Evolutionary conservation across 2,797 vertebrate genomes (phyloP).

Genomic region (Mormyrus proboscirostris): DNA sequence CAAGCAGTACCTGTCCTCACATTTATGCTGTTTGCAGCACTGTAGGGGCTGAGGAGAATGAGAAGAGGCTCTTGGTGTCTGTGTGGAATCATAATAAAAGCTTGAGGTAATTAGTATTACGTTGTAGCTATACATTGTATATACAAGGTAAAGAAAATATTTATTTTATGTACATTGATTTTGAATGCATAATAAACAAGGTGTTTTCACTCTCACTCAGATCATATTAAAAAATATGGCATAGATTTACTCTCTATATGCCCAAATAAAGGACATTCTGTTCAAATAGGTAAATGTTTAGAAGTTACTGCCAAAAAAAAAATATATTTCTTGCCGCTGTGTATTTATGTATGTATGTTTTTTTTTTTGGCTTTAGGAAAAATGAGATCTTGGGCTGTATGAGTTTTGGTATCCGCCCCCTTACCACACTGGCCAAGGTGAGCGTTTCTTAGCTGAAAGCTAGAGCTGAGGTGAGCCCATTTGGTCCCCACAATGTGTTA

Average conservation of each 20-base stretch:
- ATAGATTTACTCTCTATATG: background rate
- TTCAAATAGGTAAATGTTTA: background rate
- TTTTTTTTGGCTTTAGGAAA: constrained; percentile 36
- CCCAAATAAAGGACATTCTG: background rate
- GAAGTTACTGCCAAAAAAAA: background rate
- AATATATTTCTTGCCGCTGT: background rate
- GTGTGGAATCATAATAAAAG: constrained; percentile 43
- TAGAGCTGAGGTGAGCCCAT: background rate
- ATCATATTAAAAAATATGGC: background rate
- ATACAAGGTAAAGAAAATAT: background rate
- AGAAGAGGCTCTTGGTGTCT: constrained; percentile 49
- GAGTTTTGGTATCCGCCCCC: constrained; percentile 69
- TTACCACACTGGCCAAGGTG: constrained; percentile 68
- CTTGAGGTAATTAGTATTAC: constrained; percentile 31
- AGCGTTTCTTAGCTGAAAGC: constrained; percentile 15
- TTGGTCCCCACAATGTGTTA: background rate
- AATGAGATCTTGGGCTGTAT: constrained; percentile 71
- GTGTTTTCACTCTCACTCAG: background rate
- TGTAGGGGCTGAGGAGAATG: constrained; percentile 32
- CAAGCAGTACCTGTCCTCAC: background rate
- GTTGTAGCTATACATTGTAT: background rate
- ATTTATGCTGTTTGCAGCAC: constrained; percentile 36
- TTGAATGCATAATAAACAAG: background rate
- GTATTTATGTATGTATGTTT: background rate
- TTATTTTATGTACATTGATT: background rate